These are phyloP conservation scores for Plecotus auritus DNA, from an alignment of 2,113 vertebrate species.

Conservation along the genomic window DNA sequence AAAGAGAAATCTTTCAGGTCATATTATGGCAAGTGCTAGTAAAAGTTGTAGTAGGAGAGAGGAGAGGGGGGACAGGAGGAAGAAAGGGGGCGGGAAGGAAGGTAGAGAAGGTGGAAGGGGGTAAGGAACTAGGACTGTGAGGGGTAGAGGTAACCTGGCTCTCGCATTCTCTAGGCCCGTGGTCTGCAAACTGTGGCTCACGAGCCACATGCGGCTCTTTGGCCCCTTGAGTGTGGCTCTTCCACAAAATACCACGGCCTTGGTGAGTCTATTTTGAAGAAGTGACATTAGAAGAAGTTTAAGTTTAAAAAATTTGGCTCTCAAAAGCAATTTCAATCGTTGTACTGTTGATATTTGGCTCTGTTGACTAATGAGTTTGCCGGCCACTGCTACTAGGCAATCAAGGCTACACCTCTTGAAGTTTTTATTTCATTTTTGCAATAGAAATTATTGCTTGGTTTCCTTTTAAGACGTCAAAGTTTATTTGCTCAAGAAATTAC, in stretches of 20 bases:
- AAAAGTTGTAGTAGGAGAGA: background rate
- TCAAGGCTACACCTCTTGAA: background rate
- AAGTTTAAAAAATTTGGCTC: too few relatives aligned
- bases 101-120: background rate
- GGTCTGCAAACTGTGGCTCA: too few relatives aligned
- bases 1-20: background rate
- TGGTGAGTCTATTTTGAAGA: too few relatives aligned
- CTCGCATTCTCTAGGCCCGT: background rate
- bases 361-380: too few relatives aligned
- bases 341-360: too few relatives aligned
- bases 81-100: background rate
- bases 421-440: background rate
- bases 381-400: background rate
- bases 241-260: too few relatives aligned
- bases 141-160: background rate
- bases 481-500: constrained; percentile 36
- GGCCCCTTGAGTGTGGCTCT: too few relatives aligned
- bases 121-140: accelerated
- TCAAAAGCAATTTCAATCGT: too few relatives aligned
- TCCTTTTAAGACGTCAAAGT: background rate
- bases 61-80: background rate
- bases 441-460: background rate
- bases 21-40: background rate
- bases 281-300: too few relatives aligned
- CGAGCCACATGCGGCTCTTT: too few relatives aligned